Conservation (phyloP, 2,888 invertebrate genomes). For the Eucera pruinosa region DNA sequence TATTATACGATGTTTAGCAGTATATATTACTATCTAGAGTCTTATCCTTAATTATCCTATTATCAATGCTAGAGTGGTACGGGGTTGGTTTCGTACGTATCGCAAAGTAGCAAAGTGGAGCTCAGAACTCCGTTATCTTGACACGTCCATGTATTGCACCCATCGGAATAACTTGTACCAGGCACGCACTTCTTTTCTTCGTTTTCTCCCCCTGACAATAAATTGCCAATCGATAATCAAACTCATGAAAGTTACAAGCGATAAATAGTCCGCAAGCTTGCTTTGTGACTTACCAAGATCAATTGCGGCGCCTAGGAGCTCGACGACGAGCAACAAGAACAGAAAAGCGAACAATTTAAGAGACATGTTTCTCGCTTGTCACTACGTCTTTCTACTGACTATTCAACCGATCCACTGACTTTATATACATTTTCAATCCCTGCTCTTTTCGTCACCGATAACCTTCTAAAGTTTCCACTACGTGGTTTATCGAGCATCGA, state of each 20-base stretch:
- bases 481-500: neutral
- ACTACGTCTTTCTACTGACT: neutral
- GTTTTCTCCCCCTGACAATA: neutral
- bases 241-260: neutral
- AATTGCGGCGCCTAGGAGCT: neutral
- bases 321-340: neutral
- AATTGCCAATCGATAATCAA: neutral
- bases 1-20: no score
- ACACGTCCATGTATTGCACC: slow-evolving; percentile 62
- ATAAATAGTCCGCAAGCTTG: no score
- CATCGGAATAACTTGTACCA: slow-evolving; percentile 52
- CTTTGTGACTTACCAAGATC: no score
- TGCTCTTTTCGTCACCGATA: neutral
- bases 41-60: no score
- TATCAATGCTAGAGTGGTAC: no score
- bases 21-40: no score
- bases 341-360: slow-evolving; percentile 2
- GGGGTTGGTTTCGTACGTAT: no score
- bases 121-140: neutral
- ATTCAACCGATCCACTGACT: neutral
- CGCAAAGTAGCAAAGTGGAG: slow-evolving; percentile 46
- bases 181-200: slow-evolving; percentile 36
- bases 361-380: neutral
- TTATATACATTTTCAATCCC: slow-evolving; percentile 3
- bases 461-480: neutral